Percentiles rank a stretch among this genome's conserved stretches.
Conservation (phyloP, 2,113 vertebrate genomes). For the Sebastes fasciatus region DNA sequence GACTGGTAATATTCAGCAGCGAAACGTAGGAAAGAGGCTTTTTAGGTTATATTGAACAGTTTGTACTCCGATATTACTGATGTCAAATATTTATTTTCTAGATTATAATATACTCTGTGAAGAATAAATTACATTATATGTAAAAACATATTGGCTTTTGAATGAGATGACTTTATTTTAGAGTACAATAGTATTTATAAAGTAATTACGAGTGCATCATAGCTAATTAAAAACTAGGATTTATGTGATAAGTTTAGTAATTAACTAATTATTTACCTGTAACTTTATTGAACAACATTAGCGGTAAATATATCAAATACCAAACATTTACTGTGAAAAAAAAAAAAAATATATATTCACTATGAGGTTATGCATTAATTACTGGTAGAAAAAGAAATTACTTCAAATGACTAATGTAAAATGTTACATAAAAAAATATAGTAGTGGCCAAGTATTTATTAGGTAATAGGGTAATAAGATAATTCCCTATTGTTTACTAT, state of each 20-base stretch:
- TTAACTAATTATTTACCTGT: not conserved
- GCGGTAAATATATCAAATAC: not conserved
- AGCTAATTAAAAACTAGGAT: not conserved
- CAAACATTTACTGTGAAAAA: not conserved
- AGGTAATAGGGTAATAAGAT: not conserved
- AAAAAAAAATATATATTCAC: not conserved
- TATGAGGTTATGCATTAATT: not conserved
- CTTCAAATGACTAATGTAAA: not conserved
- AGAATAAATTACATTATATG: slow-evolving; percentile 13
- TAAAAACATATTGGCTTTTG: slow-evolving; percentile 11
- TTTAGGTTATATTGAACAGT: slow-evolving; percentile 26
- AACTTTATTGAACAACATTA: not conserved
- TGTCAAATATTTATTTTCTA: slow-evolving; percentile 37
- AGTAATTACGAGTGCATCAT: not conserved
- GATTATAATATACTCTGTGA: not conserved
- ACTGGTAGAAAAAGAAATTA: not conserved
- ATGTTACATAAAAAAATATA: not conserved
- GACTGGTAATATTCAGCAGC: slow-evolving; percentile 25
- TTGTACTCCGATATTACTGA: slow-evolving; percentile 19
- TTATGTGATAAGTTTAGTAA: not conserved
- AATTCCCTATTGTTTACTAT: not conserved
- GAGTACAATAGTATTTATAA: not conserved
- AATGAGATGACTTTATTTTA: not conserved
- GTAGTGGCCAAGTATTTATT: not conserved
- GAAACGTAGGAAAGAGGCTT: slow-evolving; percentile 27